These are phyloP conservation scores for Porites lutea DNA, from an alignment of 64 coral and sea anemone genomes.

Conservation along the genomic window DNA sequence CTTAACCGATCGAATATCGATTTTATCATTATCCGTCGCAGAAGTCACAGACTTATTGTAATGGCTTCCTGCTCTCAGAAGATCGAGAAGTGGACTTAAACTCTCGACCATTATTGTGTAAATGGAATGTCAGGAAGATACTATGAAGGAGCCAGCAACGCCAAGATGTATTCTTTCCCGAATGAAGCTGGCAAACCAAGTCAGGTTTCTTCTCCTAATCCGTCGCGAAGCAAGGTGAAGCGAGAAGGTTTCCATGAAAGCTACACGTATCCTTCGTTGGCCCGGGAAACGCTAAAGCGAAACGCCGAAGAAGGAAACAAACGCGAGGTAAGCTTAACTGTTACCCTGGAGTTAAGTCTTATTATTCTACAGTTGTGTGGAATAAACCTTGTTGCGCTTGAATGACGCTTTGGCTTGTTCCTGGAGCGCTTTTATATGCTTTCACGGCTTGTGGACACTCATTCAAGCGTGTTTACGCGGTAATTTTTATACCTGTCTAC, in stretches of 20 bases:
- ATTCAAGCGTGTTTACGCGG: neutral
- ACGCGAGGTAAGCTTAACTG: slow-evolving; percentile 4
- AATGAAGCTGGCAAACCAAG: neutral
- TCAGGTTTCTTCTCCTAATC: slow-evolving; percentile 1
- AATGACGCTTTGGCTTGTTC: neutral
- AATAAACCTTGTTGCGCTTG: neutral
- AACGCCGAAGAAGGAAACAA: slow-evolving; percentile 35
- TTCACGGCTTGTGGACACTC: neutral
- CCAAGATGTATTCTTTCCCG: slow-evolving; percentile 35
- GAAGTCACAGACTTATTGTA: neutral
- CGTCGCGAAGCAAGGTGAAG: neutral
- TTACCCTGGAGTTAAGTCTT: neutral
- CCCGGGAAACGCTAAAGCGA: slow-evolving; percentile 30
- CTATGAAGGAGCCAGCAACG: slow-evolving; percentile 21
- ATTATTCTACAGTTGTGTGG: neutral
- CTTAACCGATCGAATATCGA: neutral
- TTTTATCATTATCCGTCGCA: slow-evolving; percentile 8
- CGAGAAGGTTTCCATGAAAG: slow-evolving; percentile 32
- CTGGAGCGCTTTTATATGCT: neutral
- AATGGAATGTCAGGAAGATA: slow-evolving; percentile 46
- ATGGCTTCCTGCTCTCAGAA: slow-evolving; percentile 14
- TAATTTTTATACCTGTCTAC: neutral
- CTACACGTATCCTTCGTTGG: neutral
- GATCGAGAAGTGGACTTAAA: neutral
- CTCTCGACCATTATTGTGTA: slow-evolving; percentile 6